Conservation (phyloP, 2,888 invertebrate species). For the Prenolepis imparis region DNA sequence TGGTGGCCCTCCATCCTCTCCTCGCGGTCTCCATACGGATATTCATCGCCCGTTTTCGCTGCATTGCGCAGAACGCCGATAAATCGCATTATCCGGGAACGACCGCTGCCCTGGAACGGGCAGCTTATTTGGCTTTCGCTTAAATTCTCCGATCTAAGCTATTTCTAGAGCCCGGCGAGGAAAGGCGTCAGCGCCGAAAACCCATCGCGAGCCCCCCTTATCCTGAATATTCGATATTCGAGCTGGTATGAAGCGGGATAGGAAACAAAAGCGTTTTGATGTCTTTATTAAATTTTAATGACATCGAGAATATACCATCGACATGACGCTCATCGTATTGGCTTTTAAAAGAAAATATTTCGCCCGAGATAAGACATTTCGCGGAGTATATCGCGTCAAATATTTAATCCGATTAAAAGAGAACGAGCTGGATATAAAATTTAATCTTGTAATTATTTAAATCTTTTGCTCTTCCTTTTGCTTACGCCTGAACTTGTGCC, state of each 20-base stretch:
- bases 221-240: constrained; percentile 61
- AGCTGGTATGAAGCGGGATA: neutral
- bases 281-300: constrained; percentile 71
- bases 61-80: constrained; percentile 71
- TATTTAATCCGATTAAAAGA: constrained; percentile 18
- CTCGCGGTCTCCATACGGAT: constrained; percentile 53
- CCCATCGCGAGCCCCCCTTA: constrained; percentile 51
- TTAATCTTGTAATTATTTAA: neutral
- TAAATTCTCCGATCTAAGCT: constrained; percentile 74
- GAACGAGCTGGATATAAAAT: neutral
- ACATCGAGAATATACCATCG: constrained; percentile 33
- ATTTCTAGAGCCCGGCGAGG: constrained; percentile 43
- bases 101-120: constrained; percentile 48
- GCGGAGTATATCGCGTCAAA: neutral
- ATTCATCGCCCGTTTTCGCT: constrained; percentile 72
- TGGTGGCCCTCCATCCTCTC: neutral
- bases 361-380: neutral
- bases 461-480: neutral
- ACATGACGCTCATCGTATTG: constrained; percentile 23
- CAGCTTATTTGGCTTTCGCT: constrained; percentile 72
- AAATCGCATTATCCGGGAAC: constrained; percentile 76
- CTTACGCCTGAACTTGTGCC: neutral
- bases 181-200: constrained; percentile 43
- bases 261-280: constrained; percentile 29
- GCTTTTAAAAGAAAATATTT: constrained; percentile 56